Conservation (phyloP, 2,888 invertebrate genomes). For the Axea sp. region DNA sequence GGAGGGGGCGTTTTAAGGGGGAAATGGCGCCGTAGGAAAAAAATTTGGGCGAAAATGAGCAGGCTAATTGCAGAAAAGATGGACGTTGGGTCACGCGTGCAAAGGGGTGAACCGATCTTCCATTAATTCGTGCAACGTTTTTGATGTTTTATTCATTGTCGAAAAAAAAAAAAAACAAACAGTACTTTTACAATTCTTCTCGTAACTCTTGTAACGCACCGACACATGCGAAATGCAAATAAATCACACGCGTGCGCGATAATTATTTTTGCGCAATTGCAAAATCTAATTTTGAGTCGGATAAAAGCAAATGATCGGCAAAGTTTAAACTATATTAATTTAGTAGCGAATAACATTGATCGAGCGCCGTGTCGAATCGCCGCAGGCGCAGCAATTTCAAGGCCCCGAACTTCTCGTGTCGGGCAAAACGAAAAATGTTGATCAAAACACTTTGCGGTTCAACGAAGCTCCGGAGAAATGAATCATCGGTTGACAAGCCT, state of each 20-base stretch:
- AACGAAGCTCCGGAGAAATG: slow-evolving; percentile 23
- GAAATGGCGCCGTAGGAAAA: neutral
- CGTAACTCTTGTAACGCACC: no score
- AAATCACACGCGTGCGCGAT: no score
- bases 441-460: slow-evolving; percentile 38
- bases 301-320: slow-evolving; percentile 6
- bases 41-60: neutral
- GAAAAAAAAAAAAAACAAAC: no score
- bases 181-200: no score
- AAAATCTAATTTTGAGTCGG: no score
- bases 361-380: no score
- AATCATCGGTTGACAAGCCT: slow-evolving; percentile 34
- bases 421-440: slow-evolving; percentile 38
- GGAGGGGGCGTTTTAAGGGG: neutral
- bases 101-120: no score
- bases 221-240: no score
- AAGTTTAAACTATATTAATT: slow-evolving; percentile 18
- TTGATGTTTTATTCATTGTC: no score
- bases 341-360: slow-evolving; percentile 15
- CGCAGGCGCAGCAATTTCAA: slow-evolving; percentile 30
- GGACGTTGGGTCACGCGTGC: neutral
- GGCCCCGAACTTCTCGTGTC: slow-evolving; percentile 19
- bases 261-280: no score
- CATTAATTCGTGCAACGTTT: no score
- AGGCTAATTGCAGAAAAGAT: neutral